These are phyloP conservation scores for Murina feae DNA, from an alignment of 2,113 vertebrate genomes.

Conservation along the genomic window DNA sequence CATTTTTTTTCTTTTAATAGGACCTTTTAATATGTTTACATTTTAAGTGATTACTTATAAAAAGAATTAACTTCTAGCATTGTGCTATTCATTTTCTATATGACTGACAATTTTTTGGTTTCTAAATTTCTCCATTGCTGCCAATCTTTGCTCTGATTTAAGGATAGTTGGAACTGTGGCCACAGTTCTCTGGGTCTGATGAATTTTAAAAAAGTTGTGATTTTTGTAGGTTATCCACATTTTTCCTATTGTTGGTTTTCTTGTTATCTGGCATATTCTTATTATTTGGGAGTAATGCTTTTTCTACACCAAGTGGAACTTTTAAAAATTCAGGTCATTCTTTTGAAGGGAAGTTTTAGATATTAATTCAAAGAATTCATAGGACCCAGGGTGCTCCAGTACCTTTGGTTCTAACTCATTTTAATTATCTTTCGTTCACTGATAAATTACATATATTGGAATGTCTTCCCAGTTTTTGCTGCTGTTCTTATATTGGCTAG, in stretches of 20 bases:
- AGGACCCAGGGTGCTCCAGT: background rate
- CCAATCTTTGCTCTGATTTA: background rate
- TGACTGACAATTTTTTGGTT: background rate
- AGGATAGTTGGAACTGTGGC: background rate
- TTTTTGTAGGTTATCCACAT: background rate
- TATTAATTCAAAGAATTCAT: background rate
- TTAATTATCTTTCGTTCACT: background rate
- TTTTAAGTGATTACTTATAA: background rate
- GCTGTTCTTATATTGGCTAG: background rate
- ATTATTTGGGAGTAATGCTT: background rate
- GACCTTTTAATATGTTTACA: background rate
- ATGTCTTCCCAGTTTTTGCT: background rate
- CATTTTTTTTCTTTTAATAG: background rate
- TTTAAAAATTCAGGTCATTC: background rate
- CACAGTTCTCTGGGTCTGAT: background rate
- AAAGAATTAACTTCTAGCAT: background rate
- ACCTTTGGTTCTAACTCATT: background rate
- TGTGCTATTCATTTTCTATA: background rate
- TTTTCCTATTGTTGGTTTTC: background rate
- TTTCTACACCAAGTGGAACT: background rate
- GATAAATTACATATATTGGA: background rate
- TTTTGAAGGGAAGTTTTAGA: background rate
- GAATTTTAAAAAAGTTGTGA: background rate
- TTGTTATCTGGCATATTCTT: background rate
- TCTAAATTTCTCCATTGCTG: background rate